Evolutionary conservation across 2,797 vertebrate species (phyloP), one percentile per base, ranked within the genome.

Genomic region (Pantherophis alleghaniensis): DNA sequence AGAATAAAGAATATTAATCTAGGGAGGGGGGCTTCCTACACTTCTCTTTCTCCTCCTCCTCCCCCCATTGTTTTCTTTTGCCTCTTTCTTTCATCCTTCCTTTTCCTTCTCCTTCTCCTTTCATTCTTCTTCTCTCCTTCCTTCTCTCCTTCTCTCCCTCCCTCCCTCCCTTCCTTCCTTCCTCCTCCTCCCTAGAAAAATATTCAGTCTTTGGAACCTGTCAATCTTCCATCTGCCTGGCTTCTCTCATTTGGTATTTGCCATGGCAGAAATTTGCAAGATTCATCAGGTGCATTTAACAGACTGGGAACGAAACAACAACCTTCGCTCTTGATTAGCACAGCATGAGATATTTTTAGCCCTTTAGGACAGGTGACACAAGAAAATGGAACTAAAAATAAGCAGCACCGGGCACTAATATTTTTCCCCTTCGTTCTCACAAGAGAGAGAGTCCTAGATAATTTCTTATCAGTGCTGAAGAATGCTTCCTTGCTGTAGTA

Each of bases 221-320:
- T 51, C 92, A 90, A 86, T 66, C 61, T 32, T 3, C 89, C 9
- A 0, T 3, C 91, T 16, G 87, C 32, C 11, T 0, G 0, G 66
- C 13, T 92, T 53, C 0, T 2, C n/a, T 88, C 69, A 0, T 1
- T 66, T 69, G 91, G 0, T 5, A 9, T 5, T 22, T 9, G 22
- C 91, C 42, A 0, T 4, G 57, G 74, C 88, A 87, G 90, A 60
- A 61, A n/a, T 37, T 24, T 86, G 88, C 56, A 57, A 9, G 16
- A 13, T 0, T 91, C 26, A 26, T 13, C 79, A 89, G 51, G 11
- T 56, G 13, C 7, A 7, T 86, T 86, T 92, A 22, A 47, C 88
- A 90, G 57, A 63, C 10, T 51, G 7, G 4, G 56, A 20, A 7
- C 0, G 18, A 3, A 16, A 51, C n/a, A 59, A 28, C 28, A 32